These are phyloP conservation scores for Balaenoptera acutorostrata DNA, from an alignment of 2,113 vertebrate species.

Conservation along the genomic window DNA sequence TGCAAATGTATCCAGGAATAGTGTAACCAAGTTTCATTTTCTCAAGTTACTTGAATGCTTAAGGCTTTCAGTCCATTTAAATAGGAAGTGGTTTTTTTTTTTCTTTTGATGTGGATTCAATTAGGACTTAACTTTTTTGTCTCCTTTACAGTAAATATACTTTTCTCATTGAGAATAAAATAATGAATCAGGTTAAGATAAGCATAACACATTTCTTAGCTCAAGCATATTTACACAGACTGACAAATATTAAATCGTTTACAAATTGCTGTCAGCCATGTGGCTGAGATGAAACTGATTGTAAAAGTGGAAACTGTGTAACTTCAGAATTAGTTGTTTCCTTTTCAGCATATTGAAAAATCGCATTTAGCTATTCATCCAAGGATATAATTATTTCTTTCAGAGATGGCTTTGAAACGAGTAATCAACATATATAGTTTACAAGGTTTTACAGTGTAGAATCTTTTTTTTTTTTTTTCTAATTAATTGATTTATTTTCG, in stretches of 20 bases:
- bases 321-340: slow-evolving; percentile 18
- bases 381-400: slow-evolving; percentile 27
- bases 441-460: not conserved
- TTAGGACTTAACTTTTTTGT: slow-evolving; percentile 22
- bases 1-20: slow-evolving; percentile 42
- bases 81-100: not conserved
- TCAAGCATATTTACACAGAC: slow-evolving; percentile 24
- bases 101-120: slow-evolving; percentile 45
- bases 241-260: slow-evolving; percentile 26
- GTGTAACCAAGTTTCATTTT: slow-evolving; percentile 22
- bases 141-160: not conserved
- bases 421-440: not conserved
- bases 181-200: slow-evolving; percentile 13
- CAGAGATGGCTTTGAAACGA: slow-evolving; percentile 38
- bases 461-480: not conserved
- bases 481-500: no score
- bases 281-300: slow-evolving; percentile 12
- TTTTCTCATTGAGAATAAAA: slow-evolving; percentile 47
- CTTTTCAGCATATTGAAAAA: not conserved
- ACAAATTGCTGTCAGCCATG: not conserved
- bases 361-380: not conserved
- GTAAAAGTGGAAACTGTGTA: not conserved
- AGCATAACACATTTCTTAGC: not conserved
- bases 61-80: slow-evolving; percentile 51
- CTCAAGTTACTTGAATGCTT: slow-evolving; percentile 22